Base-by-base conservation (phyloP, 2,113 vertebrate species). In the Serranochromis macrocephalus region DNA sequence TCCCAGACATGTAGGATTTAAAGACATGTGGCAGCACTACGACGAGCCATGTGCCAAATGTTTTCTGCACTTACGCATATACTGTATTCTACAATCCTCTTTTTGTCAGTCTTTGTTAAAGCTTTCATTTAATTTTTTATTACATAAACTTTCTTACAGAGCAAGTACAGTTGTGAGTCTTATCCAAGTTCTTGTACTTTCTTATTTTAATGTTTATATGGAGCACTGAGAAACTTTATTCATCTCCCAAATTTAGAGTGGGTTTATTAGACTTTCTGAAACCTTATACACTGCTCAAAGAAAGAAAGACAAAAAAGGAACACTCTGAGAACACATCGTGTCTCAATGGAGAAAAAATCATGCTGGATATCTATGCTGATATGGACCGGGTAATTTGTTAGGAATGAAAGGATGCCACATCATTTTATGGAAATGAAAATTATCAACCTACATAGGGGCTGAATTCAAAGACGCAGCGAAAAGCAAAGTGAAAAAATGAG, bases 1-100 rank as follows among this genome's bases (percentile, higher is more conserved):
- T 89, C 80, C 68, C 61, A 79, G 81, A 84, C 81, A 88, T 85
- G 83, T 75, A 24, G 75, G 75, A 73, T 83, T 86, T 87, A 16
- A 78, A 82, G 38, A 82, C 85, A 87, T 71, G 61, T 71, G 85
- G 81, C 57, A 66, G 78, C 58, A 24, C 36, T 53, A 19, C 42
- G 58, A 73, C 12, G n/a, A 87, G 9, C 82, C 58, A 17, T 87
- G 82, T 88, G 81, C 33, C 36, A 68, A 17, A 4, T 84, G 79
- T 78, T 66, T 71, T 54, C 29, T 88, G n/a, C 36, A 6, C 24
- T 68, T 16, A 33, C 6, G 45, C 9, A 13, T 57, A 42, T 31
- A 38, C 80, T 81, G 17, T 85, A 9, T 47, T 51, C 5, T 66
- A 12, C 14, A 73, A 10, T 21, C 33, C 14, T 8, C 7, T 49